A percentile compares a stretch with the other conserved stretches of the same genome.
Conservation (phyloP, 2,888 invertebrate species). For the Halictus quadricinctus region DNA sequence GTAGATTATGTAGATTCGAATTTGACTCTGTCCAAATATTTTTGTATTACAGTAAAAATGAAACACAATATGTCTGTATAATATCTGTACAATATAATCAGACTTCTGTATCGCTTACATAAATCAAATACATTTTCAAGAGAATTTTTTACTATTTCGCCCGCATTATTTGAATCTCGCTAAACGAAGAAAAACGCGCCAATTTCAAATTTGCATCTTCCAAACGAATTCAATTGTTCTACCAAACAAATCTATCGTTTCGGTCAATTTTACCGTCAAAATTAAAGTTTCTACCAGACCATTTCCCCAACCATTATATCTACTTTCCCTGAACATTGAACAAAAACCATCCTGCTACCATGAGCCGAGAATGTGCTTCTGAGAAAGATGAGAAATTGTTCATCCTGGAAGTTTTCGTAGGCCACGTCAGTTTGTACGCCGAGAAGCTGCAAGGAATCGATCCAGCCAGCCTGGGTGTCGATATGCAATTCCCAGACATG, state of each 20-base stretch:
- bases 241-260: neutral
- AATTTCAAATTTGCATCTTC: constrained; percentile 7
- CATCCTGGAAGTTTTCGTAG: constrained; percentile 49
- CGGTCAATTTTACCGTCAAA: constrained; percentile 7
- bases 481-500: constrained; percentile 55
- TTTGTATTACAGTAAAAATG: neutral
- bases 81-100: neutral
- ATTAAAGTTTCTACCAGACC: constrained; percentile 13
- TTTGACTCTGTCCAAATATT: neutral
- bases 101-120: neutral
- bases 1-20: no score
- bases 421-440: constrained; percentile 39
- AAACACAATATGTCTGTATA: neutral
- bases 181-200: neutral
- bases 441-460: constrained; percentile 51
- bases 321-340: neutral
- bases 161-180: neutral
- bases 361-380: constrained; percentile 25
- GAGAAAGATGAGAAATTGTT: constrained; percentile 40
- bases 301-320: neutral
- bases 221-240: constrained; percentile 49
- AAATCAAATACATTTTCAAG: neutral
- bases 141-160: neutral
- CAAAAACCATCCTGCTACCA: neutral
- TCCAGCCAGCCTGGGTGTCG: constrained; percentile 36